phyloP scores from a whole-genome alignment of 2,888 invertebrate genomes.

The Himalopsyche kuldschensis region DNA sequence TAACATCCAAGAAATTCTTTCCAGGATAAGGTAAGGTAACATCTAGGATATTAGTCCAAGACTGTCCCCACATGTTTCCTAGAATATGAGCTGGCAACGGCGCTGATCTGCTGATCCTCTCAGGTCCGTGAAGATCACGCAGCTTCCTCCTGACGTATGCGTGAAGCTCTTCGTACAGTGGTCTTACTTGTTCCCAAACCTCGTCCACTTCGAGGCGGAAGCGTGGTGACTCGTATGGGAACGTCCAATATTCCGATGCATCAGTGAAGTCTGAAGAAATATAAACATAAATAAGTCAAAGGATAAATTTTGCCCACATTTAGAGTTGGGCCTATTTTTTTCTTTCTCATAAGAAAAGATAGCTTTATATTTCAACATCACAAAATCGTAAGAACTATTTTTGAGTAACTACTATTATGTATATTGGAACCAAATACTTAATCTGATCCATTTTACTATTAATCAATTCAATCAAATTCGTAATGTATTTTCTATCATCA shows the following conservation, averaged over 20 bases:
- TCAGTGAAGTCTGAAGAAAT: slow-evolving; percentile 77
- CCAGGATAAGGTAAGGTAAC: slow-evolving; percentile 84
- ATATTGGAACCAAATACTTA: too few relatives aligned
- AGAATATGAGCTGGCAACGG: slow-evolving; percentile 84
- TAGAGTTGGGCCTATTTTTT: too few relatives aligned
- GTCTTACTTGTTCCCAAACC: slow-evolving; percentile 82
- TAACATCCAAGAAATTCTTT: slow-evolving; percentile 79
- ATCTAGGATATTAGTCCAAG: slow-evolving; percentile 82
- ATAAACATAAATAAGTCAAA: not conserved
- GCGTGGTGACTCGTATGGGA: slow-evolving; percentile 77
- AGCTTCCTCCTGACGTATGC: slow-evolving; percentile 86
- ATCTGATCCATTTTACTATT: too few relatives aligned
- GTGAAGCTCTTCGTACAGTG: slow-evolving; percentile 84
- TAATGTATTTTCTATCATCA: too few relatives aligned
- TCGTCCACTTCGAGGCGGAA: slow-evolving; percentile 79
- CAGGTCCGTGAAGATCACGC: slow-evolving; percentile 81
- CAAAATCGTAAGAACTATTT: too few relatives aligned
- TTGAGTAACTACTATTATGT: too few relatives aligned
- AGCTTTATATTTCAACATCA: too few relatives aligned
- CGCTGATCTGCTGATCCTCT: slow-evolving; percentile 76
- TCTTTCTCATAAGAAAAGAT: too few relatives aligned
- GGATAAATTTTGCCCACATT: not conserved
- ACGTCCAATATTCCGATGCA: slow-evolving; percentile 87
- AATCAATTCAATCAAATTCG: too few relatives aligned
- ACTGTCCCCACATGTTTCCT: slow-evolving; percentile 90